phyloP scores from a whole-genome alignment of 2,113 vertebrate genomes.

The Trinectes maculatus region DNA sequence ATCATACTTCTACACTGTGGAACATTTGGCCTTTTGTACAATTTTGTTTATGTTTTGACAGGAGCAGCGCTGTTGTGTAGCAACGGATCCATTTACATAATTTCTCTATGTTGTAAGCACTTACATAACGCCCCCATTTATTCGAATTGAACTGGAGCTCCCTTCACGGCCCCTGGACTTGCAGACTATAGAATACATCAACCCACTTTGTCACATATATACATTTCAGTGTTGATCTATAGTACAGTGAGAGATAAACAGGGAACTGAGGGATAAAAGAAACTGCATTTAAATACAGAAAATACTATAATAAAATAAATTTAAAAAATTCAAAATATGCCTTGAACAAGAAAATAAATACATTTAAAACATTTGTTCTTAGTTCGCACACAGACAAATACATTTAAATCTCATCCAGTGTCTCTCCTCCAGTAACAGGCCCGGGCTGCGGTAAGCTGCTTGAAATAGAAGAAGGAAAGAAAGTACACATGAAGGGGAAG shows the following conservation, averaged over 20 bases:
- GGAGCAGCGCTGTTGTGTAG: constrained; percentile 78
- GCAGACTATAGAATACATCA: constrained; percentile 54
- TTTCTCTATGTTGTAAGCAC: constrained; percentile 79
- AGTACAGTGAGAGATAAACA: background rate
- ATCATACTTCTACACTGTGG: constrained; percentile 52
- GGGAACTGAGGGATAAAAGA: background rate
- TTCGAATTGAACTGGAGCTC: constrained; percentile 74
- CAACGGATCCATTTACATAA: constrained; percentile 82
- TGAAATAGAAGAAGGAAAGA: constrained; percentile 62
- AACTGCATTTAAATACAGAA: background rate
- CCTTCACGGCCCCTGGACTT: constrained; percentile 72
- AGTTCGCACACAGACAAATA: constrained; percentile 16
- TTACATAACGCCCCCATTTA: constrained; percentile 80
- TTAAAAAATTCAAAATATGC: background rate
- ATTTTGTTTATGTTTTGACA: constrained; percentile 81
- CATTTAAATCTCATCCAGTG: constrained; percentile 27
- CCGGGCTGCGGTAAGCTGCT: constrained; percentile 45
- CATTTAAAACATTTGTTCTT: background rate
- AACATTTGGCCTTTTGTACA: constrained; percentile 70
- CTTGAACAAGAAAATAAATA: background rate
- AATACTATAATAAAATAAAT: background rate
- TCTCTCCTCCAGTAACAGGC: constrained; percentile 36
- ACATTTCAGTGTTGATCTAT: background rate
- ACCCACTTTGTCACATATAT: constrained; percentile 31
- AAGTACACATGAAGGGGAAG: constrained; percentile 31